phyloP scores from a whole-genome alignment of 2,113 vertebrate species.

The Sakesphorus luctuosus region DNA sequence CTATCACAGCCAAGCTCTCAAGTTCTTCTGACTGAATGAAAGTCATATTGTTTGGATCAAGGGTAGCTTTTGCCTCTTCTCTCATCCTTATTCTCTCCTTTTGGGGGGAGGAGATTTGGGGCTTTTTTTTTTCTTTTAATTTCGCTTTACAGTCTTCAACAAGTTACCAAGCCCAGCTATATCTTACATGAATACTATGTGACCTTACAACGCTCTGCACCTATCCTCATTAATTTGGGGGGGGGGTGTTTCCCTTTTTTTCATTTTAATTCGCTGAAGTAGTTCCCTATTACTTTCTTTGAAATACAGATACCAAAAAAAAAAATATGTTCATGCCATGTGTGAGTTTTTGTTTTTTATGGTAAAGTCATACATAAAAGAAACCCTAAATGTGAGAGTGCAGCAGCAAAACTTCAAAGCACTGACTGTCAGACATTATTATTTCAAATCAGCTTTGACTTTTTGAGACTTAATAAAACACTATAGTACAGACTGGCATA shows the following conservation, averaged over 20 bases:
- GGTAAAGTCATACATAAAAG: constrained; percentile 74
- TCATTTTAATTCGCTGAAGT: constrained; percentile 57
- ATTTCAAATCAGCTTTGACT: constrained; percentile 77
- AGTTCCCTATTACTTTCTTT: constrained; percentile 54
- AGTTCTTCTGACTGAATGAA: constrained; percentile 67
- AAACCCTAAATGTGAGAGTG: constrained; percentile 68
- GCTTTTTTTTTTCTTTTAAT: not conserved
- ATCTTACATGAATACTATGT: constrained; percentile 6
- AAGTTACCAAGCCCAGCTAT: constrained; percentile 14
- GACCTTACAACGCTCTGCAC: constrained; percentile 9
- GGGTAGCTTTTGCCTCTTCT: not conserved
- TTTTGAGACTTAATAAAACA: constrained; percentile 72
- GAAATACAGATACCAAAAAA: constrained; percentile 47
- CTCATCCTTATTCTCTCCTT: not conserved
- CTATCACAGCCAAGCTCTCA: constrained; percentile 74
- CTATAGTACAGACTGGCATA: constrained; percentile 66
- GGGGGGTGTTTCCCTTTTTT: not conserved
- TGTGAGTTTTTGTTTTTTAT: constrained; percentile 66
- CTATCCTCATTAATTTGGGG: not conserved
- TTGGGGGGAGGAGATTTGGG: no score
- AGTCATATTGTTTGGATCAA: constrained; percentile 85
- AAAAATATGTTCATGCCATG: constrained; percentile 12
- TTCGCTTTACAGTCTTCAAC: constrained; percentile 10
- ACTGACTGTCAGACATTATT: constrained; percentile 71
- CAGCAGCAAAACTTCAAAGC: constrained; percentile 74